Base-by-base conservation (phyloP, 1,140 invertebrate species). In the Lanistes nyassanus region DNA sequence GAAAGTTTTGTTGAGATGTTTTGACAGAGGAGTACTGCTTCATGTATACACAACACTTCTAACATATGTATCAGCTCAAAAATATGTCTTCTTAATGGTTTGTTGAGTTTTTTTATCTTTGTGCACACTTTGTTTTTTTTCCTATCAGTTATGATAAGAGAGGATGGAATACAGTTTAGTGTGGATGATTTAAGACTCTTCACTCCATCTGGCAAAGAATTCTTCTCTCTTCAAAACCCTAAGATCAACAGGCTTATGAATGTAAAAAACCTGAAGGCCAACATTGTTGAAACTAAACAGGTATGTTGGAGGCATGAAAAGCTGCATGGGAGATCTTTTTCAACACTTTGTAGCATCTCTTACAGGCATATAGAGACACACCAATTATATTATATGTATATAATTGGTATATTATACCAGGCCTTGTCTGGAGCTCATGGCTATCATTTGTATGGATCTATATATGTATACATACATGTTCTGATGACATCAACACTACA, bases 171-270 rank as follows among this genome's bases (percentile, higher is more conserved):
- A 31, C n/a, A 36, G 26, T 70, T 70, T 23, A 56, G 13, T 34
- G 51, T 70, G 51, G 68, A 55, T n/a, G 68, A 70, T 60, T 68
- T 77, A 53, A 29, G n/a, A 47, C 67, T 58, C 21, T 23, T 21
- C 39, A 56, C 56, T 55, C 42, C 23, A 55, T 56, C 36, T 31
- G 58, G 34, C 34, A 68, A 51, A 51, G 37, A 55, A 42, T 67
- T 29, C 62, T 77, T 47, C 66, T 77, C 53, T 60, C 76, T 58
- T 34, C 36, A 47, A 65, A 62, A 62, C 71, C 29, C 58, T 56
- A 77, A 60, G 71, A 56, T 60, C 60, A 39, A 65, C 29, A 21
- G 42, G 58, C 65, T 68, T 53, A 68, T 19, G 21, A 67, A 62
- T 67, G 29, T 74, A 21, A 36, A 34, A 56, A 70, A 70, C 29